Evolutionary conservation across 2,888 invertebrate genomes (phyloP).

Genomic region (Leptinotarsa rubiginosa): DNA sequence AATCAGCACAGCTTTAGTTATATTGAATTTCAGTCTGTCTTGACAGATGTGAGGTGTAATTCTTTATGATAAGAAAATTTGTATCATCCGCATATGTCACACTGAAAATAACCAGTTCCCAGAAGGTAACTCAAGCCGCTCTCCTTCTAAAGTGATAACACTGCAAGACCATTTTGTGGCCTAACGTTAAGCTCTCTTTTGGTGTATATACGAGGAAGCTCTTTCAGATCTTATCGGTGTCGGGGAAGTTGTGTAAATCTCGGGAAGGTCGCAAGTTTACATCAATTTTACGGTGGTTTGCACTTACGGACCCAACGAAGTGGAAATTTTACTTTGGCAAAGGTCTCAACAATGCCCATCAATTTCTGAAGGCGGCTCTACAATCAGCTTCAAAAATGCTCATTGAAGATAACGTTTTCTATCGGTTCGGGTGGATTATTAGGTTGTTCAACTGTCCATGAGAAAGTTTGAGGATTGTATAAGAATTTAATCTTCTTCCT

Average conservation of each 20-base stretch:
- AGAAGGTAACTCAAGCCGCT: no score
- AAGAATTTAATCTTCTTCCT: background rate
- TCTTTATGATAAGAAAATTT: no score
- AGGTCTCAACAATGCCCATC: slow-evolving; percentile 47
- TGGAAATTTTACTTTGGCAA: slow-evolving; percentile 49
- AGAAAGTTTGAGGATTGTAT: background rate
- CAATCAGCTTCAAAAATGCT: slow-evolving; percentile 39
- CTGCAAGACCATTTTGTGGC: background rate
- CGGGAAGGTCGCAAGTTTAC: slow-evolving; percentile 56
- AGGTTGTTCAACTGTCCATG: slow-evolving; percentile 18
- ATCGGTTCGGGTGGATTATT: slow-evolving; percentile 20
- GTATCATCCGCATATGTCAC: no score
- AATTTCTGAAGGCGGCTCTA: slow-evolving; percentile 55
- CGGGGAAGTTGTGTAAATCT: slow-evolving; percentile 53
- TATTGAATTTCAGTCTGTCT: no score
- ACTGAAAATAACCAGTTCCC: no score
- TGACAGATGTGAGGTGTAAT: no score
- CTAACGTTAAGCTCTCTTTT: slow-evolving; percentile 22
- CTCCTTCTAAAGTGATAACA: no score
- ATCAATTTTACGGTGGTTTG: slow-evolving; percentile 59
- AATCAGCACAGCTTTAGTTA: no score
- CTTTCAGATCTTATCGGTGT: slow-evolving; percentile 56
- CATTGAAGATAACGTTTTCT: slow-evolving; percentile 32
- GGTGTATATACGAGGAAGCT: slow-evolving; percentile 30
- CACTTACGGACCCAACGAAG: slow-evolving; percentile 47